Percentiles rank a stretch among this genome's conserved stretches.
Conservation (phyloP, 2,888 invertebrate genomes). For the Cetonia aurata region DNA sequence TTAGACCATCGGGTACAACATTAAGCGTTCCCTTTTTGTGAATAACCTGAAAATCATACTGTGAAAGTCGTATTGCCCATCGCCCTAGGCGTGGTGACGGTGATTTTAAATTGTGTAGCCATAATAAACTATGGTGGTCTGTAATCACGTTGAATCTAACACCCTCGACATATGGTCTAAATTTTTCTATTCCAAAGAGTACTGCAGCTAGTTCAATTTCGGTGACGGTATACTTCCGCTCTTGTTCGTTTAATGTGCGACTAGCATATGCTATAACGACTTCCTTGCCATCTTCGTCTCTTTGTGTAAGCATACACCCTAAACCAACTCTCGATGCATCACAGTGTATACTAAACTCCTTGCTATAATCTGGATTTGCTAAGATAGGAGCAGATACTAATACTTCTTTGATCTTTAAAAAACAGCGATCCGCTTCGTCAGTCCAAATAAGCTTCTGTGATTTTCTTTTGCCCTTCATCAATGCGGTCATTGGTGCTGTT, state of each 20-base stretch:
- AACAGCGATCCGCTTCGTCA: conserved; percentile 50
- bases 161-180: conserved; percentile 51
- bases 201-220: conserved; percentile 55
- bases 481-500: conserved; percentile 52
- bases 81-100: conserved; percentile 37
- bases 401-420: conserved; percentile 50
- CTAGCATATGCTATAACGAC: conserved; percentile 53
- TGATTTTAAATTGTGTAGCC: conserved; percentile 29
- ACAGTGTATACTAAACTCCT: conserved; percentile 53
- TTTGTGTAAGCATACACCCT: conserved; percentile 52
- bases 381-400: conserved; percentile 52
- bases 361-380: conserved; percentile 52
- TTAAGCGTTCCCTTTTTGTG: conserved; percentile 42
- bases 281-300: conserved; percentile 49
- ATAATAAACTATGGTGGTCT: conserved; percentile 38
- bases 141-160: conserved; percentile 42
- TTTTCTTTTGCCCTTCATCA: conserved; percentile 51
- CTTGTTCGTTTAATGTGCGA: conserved; percentile 51
- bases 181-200: conserved; percentile 53
- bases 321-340: conserved; percentile 53
- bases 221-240: conserved; percentile 53
- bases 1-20: conserved; percentile 35
- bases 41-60: conserved; percentile 43
- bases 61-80: conserved; percentile 41
- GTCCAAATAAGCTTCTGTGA: conserved; percentile 49